Evolutionary conservation across 2,113 vertebrate species (phyloP), one percentile per base, ranked within the genome.

Genomic region (Erinaceus europaeus): DNA sequence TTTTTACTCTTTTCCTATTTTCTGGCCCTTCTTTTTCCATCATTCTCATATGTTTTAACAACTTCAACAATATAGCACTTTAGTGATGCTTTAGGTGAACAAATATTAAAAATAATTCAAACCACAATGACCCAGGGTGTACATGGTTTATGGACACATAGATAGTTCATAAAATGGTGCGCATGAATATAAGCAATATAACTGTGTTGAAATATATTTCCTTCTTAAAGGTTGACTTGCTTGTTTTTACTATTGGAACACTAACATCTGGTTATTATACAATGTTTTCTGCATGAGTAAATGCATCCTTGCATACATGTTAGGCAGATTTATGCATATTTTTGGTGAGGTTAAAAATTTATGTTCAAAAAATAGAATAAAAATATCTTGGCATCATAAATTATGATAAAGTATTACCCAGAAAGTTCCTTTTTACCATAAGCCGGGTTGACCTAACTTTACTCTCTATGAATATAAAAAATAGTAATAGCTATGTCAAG

Each of bases 31-130:
- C 10, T 9, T 68, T 1, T 82, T 59, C 13, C n/a, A 69, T 59
- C 86, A 9, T 72, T 36, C 48, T 91, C 6, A 40, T 77, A 32
- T 46, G 68, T 20, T 27, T 55, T 18, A 68, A 15, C 1, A 71
- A n/a, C 32, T 72, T 25, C 21, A 64, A 8, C 36, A 57, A 73
- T n/a, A 78, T 75, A 52, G 38, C 44, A 53, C 55, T 52, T 72
- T 40, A 82, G 29, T 77, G 46, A 42, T 86, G 13, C 53, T 77
- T 73, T 73, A 53, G 62, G 38, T 52, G 25, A 86, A 8, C 3
- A 15, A 57, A 36, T 44, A 72, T 53, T 90, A 78, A 89, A 61
- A 92, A 62, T 90, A 18, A 88, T 1, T 69, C 79, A 10, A 68
- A 3, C 3, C 48, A 10, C 50, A 75, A 34, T n/a, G 85, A n/a